Evolutionary conservation across 2,113 vertebrate species (phyloP), one percentile per base, ranked within the genome.

Genomic region (Motacilla tschutschensis): DNA sequence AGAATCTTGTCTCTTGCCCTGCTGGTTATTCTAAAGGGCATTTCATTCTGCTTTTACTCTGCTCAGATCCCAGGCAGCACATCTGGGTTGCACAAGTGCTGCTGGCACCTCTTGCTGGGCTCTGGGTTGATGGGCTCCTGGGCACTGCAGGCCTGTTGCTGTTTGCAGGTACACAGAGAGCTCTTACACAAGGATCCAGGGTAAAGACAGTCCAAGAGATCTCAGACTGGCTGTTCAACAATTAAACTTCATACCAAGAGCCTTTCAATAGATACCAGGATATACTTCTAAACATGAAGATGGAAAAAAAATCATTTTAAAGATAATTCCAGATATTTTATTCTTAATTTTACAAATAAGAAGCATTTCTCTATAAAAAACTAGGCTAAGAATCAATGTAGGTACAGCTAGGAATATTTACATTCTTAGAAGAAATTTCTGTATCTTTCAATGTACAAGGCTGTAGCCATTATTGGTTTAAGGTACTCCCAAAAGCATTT

Each of bases 321-420:
- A 79, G 43, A 9, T 60, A 79, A 66, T 71, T 66, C 22, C 73
- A 57, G 66, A 33, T 24, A 41, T 85, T 94, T 95, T 93, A 94
- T 93, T 93, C 71, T 21, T 41, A 80, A 77, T 75, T 65, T 92
- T 70, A 92, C 71, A 94, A 79, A 89, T 44, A 85, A 62, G 15
- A 87, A 79, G 50, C 20, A 55, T 78, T 72, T 91, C 17, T 50
- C 79, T 76, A 73, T 78, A 36, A 36, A 51, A 79, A 64, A 14
- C 71, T 78, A 83, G 12, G 5, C 14, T 67, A 75, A 77, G 71
- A 74, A 79, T 84, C 69, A 88, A 6, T 62, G 33, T 47, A 67
- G 57, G 60, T 87, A 77, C 53, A 81, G 57, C 17, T n/a, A 57
- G 58, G 29, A 94, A 36, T 82, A 92, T 79, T 81, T 86, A 89